Base-by-base conservation (phyloP, 2,888 invertebrate species). In the Amiota minor region DNA sequence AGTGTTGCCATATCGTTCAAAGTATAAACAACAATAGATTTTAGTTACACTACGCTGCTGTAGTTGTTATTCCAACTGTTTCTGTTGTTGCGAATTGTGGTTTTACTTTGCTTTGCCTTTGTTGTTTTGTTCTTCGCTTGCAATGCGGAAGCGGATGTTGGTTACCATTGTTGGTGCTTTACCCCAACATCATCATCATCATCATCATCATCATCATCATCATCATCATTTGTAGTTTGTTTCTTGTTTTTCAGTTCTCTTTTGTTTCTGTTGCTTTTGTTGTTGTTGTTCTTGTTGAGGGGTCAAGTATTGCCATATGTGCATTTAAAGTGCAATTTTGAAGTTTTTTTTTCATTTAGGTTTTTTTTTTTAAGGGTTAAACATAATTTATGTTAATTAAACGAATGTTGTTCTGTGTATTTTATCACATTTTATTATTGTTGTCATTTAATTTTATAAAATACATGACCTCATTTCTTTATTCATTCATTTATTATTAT, bases 1-100 rank as follows among this genome's bases (percentile, higher is more conserved):
- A 70, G 73, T 50, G 75, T 59, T 74, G 62, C 76, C 74, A 76
- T 75, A 77, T 62, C 71, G 72, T 71, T 59, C 55, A 10, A 23
- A 76, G 59, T 50, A 61, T 64, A 71, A 69, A n/a, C 35, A 47
- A 64, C 64, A 64, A 64, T 64, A 64, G 45, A 10, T 9, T 64
- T 64, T 46, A 64, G 64, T 64, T 46, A 64, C 18, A 46, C 64
- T 16, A 35, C 53, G 14, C 53, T 74, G 14, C 53, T 74, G 71
- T 49, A 59, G 46, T 64, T 69, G 53, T 75, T 70, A 45, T 55
- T 46, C 6, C 35, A 6, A 16, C 1, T n/a, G 20, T 18, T 35
- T 45, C 68, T 68, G 20, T 46, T 73, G 73, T 73, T 62, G 64
- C 46, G 11, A 49, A 45, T 18, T 35, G 35, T 35, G 35, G 35